Conservation (phyloP, 2,113 vertebrate species). For the Misgurnus mizolepis region DNA sequence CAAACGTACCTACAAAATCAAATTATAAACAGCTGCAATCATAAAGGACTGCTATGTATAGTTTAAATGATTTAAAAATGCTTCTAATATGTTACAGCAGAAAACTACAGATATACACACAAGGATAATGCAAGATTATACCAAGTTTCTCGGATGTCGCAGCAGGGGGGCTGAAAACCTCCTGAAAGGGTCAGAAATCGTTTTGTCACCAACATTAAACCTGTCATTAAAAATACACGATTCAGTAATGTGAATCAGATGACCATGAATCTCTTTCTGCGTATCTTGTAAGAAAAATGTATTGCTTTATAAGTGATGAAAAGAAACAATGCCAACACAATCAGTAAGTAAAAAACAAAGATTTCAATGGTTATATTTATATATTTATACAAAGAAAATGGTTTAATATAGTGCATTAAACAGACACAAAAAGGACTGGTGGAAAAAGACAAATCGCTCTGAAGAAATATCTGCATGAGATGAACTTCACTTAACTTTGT, state of each 20-base stretch:
- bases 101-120: conserved; percentile 78
- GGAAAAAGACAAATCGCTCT: conserved; percentile 47
- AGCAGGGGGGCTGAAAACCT: not conserved
- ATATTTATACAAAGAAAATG: conserved; percentile 23
- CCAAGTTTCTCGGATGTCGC: not conserved
- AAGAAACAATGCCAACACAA: conserved; percentile 36
- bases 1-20: conserved; percentile 67
- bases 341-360: conserved; percentile 21
- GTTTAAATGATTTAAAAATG: conserved; percentile 71
- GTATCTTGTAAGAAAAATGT: conserved; percentile 53
- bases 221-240: conserved; percentile 13
- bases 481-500: conserved; percentile 35
- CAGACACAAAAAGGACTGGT: not conserved
- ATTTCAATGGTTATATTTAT: conserved; percentile 36
- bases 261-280: conserved; percentile 19
- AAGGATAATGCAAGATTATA: conserved; percentile 47
- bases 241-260: conserved; percentile 30
- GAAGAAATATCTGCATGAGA: conserved; percentile 49
- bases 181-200: conserved; percentile 5
- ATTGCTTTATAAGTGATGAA: conserved; percentile 50
- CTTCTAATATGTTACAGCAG: conserved; percentile 77
- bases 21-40: conserved; percentile 75
- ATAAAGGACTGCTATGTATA: conserved; percentile 73
- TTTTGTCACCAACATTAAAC: not conserved
- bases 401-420: conserved; percentile 27